Percentiles rank a stretch among this genome's conserved stretches.
Conservation (phyloP, 2,797 vertebrate species). For the Capromys pilorides region DNA sequence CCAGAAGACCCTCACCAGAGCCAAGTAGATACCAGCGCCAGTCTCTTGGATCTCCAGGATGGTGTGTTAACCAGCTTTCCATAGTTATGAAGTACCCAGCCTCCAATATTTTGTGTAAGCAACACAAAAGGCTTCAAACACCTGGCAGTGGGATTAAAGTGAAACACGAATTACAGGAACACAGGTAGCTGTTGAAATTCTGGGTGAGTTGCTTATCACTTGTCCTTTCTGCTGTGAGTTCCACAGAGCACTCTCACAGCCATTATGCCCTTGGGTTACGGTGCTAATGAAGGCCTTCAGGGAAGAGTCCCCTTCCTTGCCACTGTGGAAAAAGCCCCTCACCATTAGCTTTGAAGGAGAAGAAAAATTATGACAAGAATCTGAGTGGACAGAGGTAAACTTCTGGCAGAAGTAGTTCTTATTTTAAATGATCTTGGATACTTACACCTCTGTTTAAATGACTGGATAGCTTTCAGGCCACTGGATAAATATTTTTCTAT, state of each 20-base stretch:
- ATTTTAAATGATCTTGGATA: constrained; percentile 25
- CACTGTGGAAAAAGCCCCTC: not conserved
- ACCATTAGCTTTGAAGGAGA: constrained; percentile 16
- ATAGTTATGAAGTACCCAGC: not conserved
- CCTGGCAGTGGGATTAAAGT: not conserved
- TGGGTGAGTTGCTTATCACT: not conserved
- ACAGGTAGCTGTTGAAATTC: not conserved
- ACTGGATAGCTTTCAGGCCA: not conserved
- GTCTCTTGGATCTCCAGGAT: not conserved
- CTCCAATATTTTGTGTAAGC: not conserved
- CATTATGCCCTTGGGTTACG: constrained; percentile 10
- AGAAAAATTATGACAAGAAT: not conserved
- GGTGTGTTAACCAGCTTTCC: not conserved
- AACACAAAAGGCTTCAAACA: not conserved
- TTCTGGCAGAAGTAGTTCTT: not conserved
- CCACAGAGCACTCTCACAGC: not conserved
- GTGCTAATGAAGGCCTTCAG: not conserved
- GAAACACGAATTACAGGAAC: not conserved
- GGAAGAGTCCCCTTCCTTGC: not conserved
- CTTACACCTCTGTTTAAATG: not conserved
- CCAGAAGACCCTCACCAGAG: not conserved
- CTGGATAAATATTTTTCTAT: not conserved
- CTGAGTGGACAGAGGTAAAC: not conserved
- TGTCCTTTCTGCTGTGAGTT: not conserved
- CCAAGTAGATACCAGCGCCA: not conserved